Conservation (phyloP, 2,113 vertebrate genomes). For the Phyllostomus discolor region DNA sequence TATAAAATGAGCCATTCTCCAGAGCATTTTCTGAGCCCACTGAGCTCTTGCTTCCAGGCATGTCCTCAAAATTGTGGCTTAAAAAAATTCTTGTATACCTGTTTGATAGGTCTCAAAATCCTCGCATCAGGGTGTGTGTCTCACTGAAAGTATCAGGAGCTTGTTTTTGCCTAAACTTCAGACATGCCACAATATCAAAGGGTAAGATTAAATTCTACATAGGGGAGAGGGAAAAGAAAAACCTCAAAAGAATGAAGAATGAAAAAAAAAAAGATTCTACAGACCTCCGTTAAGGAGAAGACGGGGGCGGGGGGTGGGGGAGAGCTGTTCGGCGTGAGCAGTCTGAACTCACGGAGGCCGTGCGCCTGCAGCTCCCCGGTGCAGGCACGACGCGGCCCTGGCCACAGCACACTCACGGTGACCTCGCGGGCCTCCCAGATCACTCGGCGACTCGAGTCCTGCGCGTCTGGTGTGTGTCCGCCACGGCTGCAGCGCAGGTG, state of each 20-base stretch:
- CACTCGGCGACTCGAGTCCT: constrained; percentile 27
- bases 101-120: background rate
- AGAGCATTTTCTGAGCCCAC: background rate
- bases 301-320: too few relatives aligned
- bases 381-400: constrained; percentile 28
- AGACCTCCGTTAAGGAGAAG: background rate
- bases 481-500: constrained; percentile 26
- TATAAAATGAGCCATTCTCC: background rate
- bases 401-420: constrained; percentile 23
- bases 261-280: background rate
- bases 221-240: background rate
- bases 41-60: background rate
- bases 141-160: background rate
- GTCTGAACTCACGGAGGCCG: background rate
- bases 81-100: background rate
- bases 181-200: background rate
- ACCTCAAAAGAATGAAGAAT: background rate
- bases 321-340: background rate
- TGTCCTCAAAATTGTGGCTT: background rate
- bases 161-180: background rate
- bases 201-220: background rate
- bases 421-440: constrained; percentile 48
- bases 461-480: constrained; percentile 63
- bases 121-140: background rate
- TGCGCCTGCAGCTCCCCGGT: background rate